Percentiles rank a stretch among this genome's conserved stretches.
phyloP scores from a whole-genome alignment of 1,140 invertebrate species.

The Cotesia typhae region DNA sequence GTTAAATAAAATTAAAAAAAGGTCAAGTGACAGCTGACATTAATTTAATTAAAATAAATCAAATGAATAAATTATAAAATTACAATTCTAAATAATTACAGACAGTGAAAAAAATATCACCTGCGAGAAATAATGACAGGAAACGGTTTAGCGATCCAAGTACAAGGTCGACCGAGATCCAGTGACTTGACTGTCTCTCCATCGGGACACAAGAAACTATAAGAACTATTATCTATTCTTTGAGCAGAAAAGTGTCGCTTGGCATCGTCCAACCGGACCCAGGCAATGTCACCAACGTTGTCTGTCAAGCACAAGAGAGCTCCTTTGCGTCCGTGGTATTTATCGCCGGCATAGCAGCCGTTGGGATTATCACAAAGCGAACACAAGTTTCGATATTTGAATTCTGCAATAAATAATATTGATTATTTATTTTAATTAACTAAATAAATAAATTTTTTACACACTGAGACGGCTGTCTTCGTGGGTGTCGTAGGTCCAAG shows the following conservation, averaged over 20 bases:
- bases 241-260: slow-evolving; percentile 70
- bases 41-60: too few species aligned
- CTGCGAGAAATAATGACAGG: slow-evolving; percentile 72
- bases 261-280: slow-evolving; percentile 76
- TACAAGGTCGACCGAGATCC: slow-evolving; percentile 69
- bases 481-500: slow-evolving; percentile 76
- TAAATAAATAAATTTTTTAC: slow-evolving; percentile 43
- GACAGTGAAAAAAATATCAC: slow-evolving; percentile 47
- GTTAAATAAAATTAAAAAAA: too few species aligned
- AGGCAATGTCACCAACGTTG: slow-evolving; percentile 80
- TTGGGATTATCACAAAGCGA: slow-evolving; percentile 71
- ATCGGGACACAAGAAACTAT: slow-evolving; percentile 83
- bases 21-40: too few species aligned
- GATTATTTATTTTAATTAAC: neutral
- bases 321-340: slow-evolving; percentile 82
- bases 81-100: too few species aligned
- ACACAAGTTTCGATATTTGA: slow-evolving; percentile 74
- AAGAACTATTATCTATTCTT: slow-evolving; percentile 48
- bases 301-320: slow-evolving; percentile 81
- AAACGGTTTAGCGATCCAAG: slow-evolving; percentile 83
- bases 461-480: slow-evolving; percentile 77
- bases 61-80: too few species aligned
- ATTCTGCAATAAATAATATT: neutral
- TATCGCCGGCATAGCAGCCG: slow-evolving; percentile 74
- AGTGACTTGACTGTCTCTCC: slow-evolving; percentile 72